Evolutionary conservation across 1,140 invertebrate species (phyloP).

Genomic region (Cyphomyrmex costatus): DNA sequence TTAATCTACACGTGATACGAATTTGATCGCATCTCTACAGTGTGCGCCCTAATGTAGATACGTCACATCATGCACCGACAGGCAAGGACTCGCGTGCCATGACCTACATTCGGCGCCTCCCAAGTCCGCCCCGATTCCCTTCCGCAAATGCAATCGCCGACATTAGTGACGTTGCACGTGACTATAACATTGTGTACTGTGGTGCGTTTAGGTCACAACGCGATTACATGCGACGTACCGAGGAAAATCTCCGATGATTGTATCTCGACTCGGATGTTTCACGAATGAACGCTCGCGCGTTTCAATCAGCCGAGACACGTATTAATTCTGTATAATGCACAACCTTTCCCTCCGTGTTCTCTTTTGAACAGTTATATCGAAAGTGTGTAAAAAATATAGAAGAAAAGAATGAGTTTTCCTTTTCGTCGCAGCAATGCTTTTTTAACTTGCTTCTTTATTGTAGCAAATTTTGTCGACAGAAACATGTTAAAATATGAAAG

Average conservation of each 20-base stretch:
- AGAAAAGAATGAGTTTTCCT: neutral
- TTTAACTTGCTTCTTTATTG: conserved; percentile 4
- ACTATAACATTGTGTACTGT: conserved; percentile 51
- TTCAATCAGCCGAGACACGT: neutral
- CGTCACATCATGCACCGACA: conserved; percentile 30
- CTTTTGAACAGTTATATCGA: neutral
- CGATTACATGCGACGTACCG: conserved; percentile 44
- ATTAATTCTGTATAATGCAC: conserved; percentile 3
- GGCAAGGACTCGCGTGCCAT: conserved; percentile 61
- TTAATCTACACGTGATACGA: neutral
- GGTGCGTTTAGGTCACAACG: conserved; percentile 32
- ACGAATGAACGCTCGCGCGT: neutral
- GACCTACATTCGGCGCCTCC: conserved; percentile 59
- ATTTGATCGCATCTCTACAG: neutral
- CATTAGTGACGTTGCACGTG: conserved; percentile 26
- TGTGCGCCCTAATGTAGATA: conserved; percentile 44
- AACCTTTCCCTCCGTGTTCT: neutral
- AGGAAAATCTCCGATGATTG: conserved; percentile 51
- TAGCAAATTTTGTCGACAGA: neutral
- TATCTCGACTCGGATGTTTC: neutral
- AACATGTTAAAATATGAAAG: conserved; percentile 12
- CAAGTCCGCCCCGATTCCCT: conserved; percentile 47
- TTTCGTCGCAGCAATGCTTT: neutral
- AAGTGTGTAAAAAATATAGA: neutral
- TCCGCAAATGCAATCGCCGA: conserved; percentile 59